Conservation (phyloP, 2,113 vertebrate species). For the Sylvia atricapilla region DNA sequence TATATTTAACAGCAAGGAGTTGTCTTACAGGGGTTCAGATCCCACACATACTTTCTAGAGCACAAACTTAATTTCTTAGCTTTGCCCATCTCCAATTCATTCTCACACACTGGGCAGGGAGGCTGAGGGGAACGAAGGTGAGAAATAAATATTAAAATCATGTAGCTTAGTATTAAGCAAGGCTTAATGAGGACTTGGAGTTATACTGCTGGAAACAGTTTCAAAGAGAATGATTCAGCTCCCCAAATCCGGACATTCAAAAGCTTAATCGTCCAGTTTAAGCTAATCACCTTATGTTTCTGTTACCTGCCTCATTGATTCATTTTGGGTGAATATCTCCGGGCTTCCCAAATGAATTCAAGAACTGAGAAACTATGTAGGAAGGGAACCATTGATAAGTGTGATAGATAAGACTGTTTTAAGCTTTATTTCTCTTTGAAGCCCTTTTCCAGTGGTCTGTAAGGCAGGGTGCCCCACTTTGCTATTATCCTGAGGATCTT, state of each 20-base stretch:
- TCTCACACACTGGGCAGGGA: accelerated
- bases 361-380: not conserved
- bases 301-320: conserved; percentile 40
- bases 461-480: not conserved
- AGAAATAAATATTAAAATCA: not conserved
- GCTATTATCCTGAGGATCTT: not conserved
- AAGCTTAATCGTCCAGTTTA: conserved; percentile 8
- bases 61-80: not conserved
- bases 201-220: not conserved
- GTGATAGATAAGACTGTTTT: not conserved
- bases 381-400: not conserved
- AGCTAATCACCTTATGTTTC: conserved; percentile 52
- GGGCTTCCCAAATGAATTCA: not conserved
- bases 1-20: accelerated
- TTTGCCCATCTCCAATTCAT: accelerated
- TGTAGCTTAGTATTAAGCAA: not conserved
- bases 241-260: not conserved
- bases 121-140: not conserved
- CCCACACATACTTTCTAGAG: not conserved
- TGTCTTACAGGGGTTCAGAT: not conserved
- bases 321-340: not conserved
- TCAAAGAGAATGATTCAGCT: conserved; percentile 39
- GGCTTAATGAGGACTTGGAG: not conserved
- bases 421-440: conserved; percentile 7
- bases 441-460: not conserved